phyloP scores from a whole-genome alignment of 2,888 invertebrate species.

The Tetranychus piercei region DNA sequence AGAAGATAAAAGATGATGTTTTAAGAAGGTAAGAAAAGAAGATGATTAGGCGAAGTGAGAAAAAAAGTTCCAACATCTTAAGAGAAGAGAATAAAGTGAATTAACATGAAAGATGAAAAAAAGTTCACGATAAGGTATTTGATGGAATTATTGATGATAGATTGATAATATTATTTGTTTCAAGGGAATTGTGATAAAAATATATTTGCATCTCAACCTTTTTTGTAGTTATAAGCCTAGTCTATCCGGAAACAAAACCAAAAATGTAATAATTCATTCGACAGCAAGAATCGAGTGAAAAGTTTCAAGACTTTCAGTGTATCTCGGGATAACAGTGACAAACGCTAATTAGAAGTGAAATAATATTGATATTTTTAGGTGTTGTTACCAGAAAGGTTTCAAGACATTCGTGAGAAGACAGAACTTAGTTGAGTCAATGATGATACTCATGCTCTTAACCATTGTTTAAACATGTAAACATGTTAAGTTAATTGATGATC shows the following conservation, averaged over 20 bases:
- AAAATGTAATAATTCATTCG: too few species aligned
- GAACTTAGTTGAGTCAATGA: too few species aligned
- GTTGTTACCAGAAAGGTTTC: too few species aligned
- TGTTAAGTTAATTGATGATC: too few species aligned
- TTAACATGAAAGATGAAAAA: background rate
- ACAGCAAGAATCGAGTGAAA: too few species aligned
- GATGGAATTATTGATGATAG: background rate
- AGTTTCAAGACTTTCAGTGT: too few species aligned
- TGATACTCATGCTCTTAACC: too few species aligned
- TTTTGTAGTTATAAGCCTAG: background rate
- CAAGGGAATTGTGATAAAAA: background rate
- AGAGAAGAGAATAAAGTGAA: background rate
- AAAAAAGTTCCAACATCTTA: background rate
- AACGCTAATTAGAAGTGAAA: too few species aligned
- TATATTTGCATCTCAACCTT: background rate
- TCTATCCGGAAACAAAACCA: background rate
- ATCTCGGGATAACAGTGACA: too few species aligned
- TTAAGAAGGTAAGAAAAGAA: background rate
- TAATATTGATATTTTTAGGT: too few species aligned
- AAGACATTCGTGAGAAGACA: too few species aligned
- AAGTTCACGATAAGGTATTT: background rate
- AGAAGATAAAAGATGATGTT: background rate
- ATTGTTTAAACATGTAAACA: too few species aligned
- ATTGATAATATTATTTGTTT: background rate
- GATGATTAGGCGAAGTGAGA: background rate